phyloP scores from a whole-genome alignment of 2,797 vertebrate genomes.

The Mormyrus hasselquistii region DNA sequence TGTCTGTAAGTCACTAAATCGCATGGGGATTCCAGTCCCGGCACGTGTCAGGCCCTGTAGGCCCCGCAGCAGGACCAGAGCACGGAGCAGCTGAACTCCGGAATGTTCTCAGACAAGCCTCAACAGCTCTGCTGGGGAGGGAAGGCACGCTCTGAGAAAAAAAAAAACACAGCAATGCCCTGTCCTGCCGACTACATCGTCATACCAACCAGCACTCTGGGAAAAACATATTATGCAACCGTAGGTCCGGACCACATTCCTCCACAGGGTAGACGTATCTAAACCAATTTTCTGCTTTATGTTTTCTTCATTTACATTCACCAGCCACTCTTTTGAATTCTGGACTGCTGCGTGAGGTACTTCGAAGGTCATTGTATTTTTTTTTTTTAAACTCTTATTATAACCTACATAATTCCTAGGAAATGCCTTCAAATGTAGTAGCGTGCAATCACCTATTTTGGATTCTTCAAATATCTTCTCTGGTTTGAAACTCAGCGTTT shows the following conservation, averaged over 20 bases:
- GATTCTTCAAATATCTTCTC: constrained; percentile 42
- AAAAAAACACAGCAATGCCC: constrained; percentile 19
- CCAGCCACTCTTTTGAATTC: neutral
- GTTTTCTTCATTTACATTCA: neutral
- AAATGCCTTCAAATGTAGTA: constrained; percentile 39
- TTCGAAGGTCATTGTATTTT: neutral
- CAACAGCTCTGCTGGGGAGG: constrained; percentile 52
- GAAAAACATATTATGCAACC: constrained; percentile 15
- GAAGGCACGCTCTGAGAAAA: constrained; percentile 33
- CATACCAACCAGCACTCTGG: constrained; percentile 12
- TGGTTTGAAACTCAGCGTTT: constrained; percentile 37
- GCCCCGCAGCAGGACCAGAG: constrained; percentile 39
- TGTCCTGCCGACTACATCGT: constrained; percentile 6
- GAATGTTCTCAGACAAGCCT: constrained; percentile 69
- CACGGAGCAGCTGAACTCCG: constrained; percentile 59
- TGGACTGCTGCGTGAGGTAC: no score
- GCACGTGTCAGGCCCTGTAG: neutral
- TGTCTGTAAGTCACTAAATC: neutral
- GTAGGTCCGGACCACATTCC: neutral
- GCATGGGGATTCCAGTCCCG: neutral
- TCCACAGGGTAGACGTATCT: neutral
- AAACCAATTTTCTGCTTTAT: neutral
- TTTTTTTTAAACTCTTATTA: neutral
- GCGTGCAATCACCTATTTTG: constrained; percentile 32
- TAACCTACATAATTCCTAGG: constrained; percentile 25